These are phyloP conservation scores for Drosophila colorata DNA, from an alignment of 2,888 invertebrate species.

Conservation along the genomic window DNA sequence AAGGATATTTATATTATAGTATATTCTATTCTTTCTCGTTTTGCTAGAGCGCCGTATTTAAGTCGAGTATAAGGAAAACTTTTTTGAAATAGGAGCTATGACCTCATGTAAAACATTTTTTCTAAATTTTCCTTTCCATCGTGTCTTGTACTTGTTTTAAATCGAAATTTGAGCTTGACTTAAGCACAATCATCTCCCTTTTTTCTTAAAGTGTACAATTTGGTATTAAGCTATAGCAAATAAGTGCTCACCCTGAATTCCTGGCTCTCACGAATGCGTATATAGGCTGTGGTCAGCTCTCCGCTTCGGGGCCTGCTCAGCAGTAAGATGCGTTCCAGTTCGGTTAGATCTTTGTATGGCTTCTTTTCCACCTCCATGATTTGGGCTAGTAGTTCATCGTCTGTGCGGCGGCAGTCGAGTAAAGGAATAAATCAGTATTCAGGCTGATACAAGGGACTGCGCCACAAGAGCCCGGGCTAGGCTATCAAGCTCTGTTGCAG, in stretches of 20 bases:
- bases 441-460: slow-evolving; percentile 8
- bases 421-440: slow-evolving; percentile 19
- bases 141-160: too few relatives aligned
- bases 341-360: slow-evolving; percentile 89
- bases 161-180: too few relatives aligned
- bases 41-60: too few relatives aligned
- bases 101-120: too few relatives aligned
- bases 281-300: slow-evolving; percentile 93
- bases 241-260: slow-evolving; percentile 95
- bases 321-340: slow-evolving; percentile 94
- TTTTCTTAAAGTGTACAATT: too few relatives aligned
- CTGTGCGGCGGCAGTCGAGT: slow-evolving; percentile 49
- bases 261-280: slow-evolving; percentile 98
- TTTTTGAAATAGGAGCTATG: too few relatives aligned
- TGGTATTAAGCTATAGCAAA: too few relatives aligned
- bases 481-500: slow-evolving; percentile 32
- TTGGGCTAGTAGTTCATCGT: slow-evolving; percentile 88
- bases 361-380: slow-evolving; percentile 89
- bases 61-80: too few relatives aligned
- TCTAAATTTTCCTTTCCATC: too few relatives aligned
- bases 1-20: too few relatives aligned
- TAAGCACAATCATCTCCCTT: too few relatives aligned
- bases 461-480: not conserved
- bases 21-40: too few relatives aligned
- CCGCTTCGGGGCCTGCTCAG: slow-evolving; percentile 97